Conservation (phyloP, 1,140 invertebrate species). For the Theocolax elegans region DNA sequence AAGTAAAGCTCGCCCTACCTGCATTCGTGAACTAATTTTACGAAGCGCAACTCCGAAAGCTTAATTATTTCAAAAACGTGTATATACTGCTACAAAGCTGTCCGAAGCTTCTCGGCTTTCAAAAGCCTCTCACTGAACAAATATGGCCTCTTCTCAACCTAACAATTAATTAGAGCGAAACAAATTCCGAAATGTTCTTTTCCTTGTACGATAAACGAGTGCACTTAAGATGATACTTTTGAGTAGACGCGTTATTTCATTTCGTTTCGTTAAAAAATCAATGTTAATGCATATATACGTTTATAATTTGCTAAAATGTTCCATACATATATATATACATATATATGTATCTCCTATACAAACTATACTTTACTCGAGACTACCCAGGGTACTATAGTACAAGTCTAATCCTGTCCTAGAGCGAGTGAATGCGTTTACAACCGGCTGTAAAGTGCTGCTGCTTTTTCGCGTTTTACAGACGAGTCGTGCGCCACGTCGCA, state of each 20-base stretch:
- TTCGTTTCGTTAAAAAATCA: too few species aligned
- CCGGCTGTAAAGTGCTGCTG: background rate
- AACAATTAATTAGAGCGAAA: background rate
- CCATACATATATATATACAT: too few species aligned
- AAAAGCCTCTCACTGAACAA: background rate
- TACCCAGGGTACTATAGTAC: too few species aligned
- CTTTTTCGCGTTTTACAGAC: background rate
- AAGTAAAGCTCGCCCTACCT: background rate
- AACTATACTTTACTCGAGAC: too few species aligned
- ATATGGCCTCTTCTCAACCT: background rate
- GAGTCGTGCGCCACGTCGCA: background rate
- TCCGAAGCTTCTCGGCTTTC: background rate
- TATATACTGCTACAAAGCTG: background rate
- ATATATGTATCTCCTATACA: too few species aligned
- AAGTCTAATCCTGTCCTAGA: too few species aligned
- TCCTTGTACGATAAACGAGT: too few species aligned
- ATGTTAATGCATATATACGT: too few species aligned
- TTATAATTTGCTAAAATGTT: too few species aligned
- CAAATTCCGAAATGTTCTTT: background rate
- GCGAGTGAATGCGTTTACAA: too few species aligned
- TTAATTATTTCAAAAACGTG: slow-evolving; percentile 14
- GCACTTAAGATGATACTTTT: too few species aligned
- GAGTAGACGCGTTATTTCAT: too few species aligned
- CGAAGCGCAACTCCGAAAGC: background rate
- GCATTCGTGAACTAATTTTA: background rate